Base-by-base conservation (phyloP, 2,888 invertebrate genomes). In the Rhingia rostrata region DNA sequence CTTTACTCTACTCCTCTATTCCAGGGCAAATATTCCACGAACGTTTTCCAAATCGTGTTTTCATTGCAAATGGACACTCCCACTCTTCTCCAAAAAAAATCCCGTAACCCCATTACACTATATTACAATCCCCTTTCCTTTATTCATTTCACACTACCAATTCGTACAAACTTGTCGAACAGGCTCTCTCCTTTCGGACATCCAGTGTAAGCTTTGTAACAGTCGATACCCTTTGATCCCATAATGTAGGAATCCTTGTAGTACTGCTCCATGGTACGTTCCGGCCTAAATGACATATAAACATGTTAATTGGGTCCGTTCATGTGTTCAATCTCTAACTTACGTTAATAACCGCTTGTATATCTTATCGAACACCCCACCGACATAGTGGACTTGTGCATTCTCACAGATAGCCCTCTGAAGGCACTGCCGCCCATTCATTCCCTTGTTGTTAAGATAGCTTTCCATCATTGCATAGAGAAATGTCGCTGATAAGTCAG, bases 341-440 rank as follows among this genome's bases (percentile, higher is more conserved):
- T 51, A 84, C 83, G 79, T 83, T 37, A 79, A 30, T 9, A 83
- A 10, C 2, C 83, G 83, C 22, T 73, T 43, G 12, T 73, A 83
- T 37, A 79, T 63, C 37, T 47, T 54, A 45, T 83, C 83, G 10
- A 83, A 37, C 10, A 73, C 63, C 1, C 83, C 83, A 1, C 79
- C 79, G 1, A 83, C 83, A n/a, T 63, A 69, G 43, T 67, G 61
- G 14, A 83, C 79, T 33, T 83, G 83, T 0, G 83, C 72, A 30
- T 83, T 83, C 37, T 79, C 67, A 10, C 83, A 83, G 51, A 83
- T 79, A 7, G 83, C 79, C 78, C 83, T 54, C 45, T 56, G 66
- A 10, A 83, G 47, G 33, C 83, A 84, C 39, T 69, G 67, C 4
- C 73, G 58, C 14, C 83, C 83, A 12, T 69, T 69, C 63, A 69